Conservation (phyloP, 2,113 vertebrate genomes). For the Scopus umbretta region DNA sequence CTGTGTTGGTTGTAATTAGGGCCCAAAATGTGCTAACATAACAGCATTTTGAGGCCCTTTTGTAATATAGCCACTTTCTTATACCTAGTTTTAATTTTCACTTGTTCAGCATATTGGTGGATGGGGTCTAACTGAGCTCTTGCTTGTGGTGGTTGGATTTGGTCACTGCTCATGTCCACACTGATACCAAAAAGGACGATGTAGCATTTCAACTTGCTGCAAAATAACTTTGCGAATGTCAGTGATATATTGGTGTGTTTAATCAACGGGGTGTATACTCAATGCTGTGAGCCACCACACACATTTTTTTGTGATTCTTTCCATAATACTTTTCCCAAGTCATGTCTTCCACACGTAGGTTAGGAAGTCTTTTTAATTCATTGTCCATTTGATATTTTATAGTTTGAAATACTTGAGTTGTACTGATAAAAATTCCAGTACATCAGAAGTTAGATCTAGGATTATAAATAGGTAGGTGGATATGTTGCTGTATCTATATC, state of each 20-base stretch:
- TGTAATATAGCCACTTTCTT: not conserved
- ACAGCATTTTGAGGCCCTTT: not conserved
- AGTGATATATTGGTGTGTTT: not conserved
- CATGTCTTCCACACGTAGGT: not conserved
- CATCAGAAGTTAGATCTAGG: not conserved
- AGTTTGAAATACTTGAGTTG: not conserved
- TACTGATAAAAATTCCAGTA: not conserved
- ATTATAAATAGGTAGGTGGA: not conserved
- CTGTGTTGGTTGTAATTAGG: not conserved
- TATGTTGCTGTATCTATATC: not conserved
- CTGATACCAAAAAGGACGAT: not conserved
- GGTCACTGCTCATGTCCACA: not conserved
- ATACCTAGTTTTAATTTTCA: not conserved
- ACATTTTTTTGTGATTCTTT: not conserved
- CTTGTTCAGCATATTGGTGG: not conserved
- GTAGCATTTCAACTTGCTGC: not conserved
- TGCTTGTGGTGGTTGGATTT: not conserved
- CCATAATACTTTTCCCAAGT: not conserved
- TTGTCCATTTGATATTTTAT: conserved; percentile 11
- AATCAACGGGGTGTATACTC: not conserved
- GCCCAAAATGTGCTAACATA: not conserved
- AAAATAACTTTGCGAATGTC: not conserved
- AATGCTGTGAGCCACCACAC: not conserved
- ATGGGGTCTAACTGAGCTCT: not conserved
- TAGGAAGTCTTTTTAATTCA: not conserved